A percentile compares a stretch with the other conserved stretches of the same genome.
Evolutionary conservation across 2,888 invertebrate species (phyloP).

Genomic region (Eledone cirrhosa): DNA sequence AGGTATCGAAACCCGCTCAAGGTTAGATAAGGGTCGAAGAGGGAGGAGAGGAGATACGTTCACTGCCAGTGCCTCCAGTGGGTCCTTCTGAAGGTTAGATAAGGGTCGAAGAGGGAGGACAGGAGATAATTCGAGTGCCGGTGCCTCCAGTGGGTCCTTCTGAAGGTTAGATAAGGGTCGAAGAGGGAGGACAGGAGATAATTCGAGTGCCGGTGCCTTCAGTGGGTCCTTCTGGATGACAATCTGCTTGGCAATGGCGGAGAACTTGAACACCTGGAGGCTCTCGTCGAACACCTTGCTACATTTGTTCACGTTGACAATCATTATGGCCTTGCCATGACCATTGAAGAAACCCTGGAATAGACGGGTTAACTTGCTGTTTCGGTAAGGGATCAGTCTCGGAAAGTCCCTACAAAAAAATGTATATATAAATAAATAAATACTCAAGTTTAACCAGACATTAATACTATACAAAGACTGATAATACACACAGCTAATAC

Average conservation of each 20-base stretch:
- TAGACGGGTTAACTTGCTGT: conserved; percentile 88
- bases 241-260: conserved; percentile 74
- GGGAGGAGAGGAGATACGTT: no score
- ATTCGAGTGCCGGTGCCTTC: not conserved
- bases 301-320: conserved; percentile 85
- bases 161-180: conserved; percentile 27
- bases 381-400: conserved; percentile 76
- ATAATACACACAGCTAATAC: no score
- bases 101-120: no score
- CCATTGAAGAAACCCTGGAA: conserved; percentile 81
- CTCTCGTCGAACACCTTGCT: conserved; percentile 82
- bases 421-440: no score
- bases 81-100: no score
- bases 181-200: not conserved
- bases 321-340: conserved; percentile 76
- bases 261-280: conserved; percentile 82
- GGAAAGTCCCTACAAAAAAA: no score
- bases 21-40: no score
- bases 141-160: no score
- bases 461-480: no score
- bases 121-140: no score
- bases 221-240: not conserved
- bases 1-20: conserved; percentile 30
- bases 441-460: no score
- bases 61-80: no score